Percentiles rank a stretch among this genome's conserved stretches.
Conservation (phyloP, 2,888 invertebrate species). For the Didymodactylos carnosus region DNA sequence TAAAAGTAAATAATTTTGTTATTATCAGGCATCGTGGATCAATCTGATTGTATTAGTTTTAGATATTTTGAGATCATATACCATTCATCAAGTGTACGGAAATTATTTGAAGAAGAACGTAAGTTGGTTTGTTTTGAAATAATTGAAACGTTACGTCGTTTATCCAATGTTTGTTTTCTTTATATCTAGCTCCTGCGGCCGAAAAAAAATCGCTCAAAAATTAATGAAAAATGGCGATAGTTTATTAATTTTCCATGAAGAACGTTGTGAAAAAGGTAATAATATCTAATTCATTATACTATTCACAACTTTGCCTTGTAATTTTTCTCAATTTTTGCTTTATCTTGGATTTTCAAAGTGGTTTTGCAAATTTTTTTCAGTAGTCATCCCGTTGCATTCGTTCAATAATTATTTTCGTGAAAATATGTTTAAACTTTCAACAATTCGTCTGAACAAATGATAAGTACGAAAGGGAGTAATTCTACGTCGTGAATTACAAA, state of each 20-base stretch:
- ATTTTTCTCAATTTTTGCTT: too few relatives aligned
- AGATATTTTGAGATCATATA: constrained; percentile 80
- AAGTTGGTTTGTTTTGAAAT: constrained; percentile 16
- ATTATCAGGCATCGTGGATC: neutral
- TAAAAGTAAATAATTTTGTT: constrained; percentile 50
- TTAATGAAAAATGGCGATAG: constrained; percentile 97
- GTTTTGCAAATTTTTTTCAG: too few relatives aligned
- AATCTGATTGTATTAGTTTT: neutral
- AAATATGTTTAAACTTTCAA: too few relatives aligned
- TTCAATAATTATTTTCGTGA: too few relatives aligned
- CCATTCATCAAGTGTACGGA: constrained; percentile 87
- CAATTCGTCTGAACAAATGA: constrained; percentile 21
- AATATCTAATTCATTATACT: too few relatives aligned
- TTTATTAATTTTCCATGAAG: constrained; percentile 65
- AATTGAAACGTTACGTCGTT: neutral
- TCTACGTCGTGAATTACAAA: constrained; percentile 27
- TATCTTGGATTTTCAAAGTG: too few relatives aligned
- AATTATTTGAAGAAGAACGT: constrained; percentile 67
- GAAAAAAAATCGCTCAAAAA: constrained; percentile 72
- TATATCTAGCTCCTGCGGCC: constrained; percentile 54
- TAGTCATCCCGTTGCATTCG: too few relatives aligned
- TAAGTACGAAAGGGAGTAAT: constrained; percentile 34
- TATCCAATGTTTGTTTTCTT: too few relatives aligned
- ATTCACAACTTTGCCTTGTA: too few relatives aligned
- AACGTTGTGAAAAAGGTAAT: constrained; percentile 53